Evolutionary conservation across 2,888 invertebrate species (phyloP), one percentile per base, ranked within the genome.

Genomic region (Idaea biselata): DNA sequence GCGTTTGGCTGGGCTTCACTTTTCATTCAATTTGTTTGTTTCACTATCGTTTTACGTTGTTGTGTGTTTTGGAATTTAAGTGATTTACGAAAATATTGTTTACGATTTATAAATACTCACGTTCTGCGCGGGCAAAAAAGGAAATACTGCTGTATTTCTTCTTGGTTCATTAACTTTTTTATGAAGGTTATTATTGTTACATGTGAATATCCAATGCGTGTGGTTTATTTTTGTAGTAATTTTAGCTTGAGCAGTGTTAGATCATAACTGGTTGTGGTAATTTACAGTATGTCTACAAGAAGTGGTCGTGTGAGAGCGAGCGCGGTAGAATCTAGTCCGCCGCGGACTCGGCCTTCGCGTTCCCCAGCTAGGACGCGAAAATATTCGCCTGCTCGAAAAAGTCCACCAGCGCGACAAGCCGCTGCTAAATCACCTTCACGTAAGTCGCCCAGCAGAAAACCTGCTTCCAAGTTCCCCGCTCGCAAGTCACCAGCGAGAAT

Each of bases 391-490:
- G 69, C 78, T 32, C 77, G 78, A 58, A 88, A 86, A 80, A 84
- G 75, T 69, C 83, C 89, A 44, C 83, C 88, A 67, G 83, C 82
- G 65, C 85, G 86, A 58, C 78, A 63, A 65, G 62, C 90, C 53
- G 83, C 87, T 17, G 88, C 93, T 6, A 93, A 93, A 73, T 93
- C 94, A 25, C 94, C 94, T 16, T 81, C 91, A 14, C 84, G 93
- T 58, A 93, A 93, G 65, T 93, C 93, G 11, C 93, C 93, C 3
- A 86, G 87, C 66, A 84, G 91, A 64, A 92, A 91, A 73, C 79
- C 91, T 18, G 85, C 77, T 1, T 81, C 85, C 0, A 86, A 87
- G 67, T 88, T 82, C 76, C 88, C 89, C 54, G 85, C 89, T 18
- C 84, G 91, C 60, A 93, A 91, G 69, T 91, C 91, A 0, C 91